phyloP scores from a whole-genome alignment of 2,888 invertebrate species.

The Drosophila meridiana region DNA sequence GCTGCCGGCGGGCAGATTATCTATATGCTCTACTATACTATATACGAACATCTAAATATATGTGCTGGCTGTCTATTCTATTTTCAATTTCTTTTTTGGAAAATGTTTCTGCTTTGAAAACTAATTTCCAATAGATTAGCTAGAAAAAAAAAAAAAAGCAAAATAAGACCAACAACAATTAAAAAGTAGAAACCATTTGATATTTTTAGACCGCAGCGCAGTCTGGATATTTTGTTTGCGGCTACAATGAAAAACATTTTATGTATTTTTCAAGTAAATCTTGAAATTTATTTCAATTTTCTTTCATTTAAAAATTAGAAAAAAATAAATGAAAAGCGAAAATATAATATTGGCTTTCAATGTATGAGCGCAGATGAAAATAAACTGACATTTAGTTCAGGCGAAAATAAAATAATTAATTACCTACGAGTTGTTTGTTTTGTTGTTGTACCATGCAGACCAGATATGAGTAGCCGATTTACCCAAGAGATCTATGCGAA shows the following conservation, averaged over 20 bases:
- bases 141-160: constrained; percentile 40
- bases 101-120: constrained; percentile 58
- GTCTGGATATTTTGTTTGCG: constrained; percentile 50
- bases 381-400: constrained; percentile 61
- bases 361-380: constrained; percentile 58
- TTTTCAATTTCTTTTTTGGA: constrained; percentile 75
- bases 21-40: constrained; percentile 21
- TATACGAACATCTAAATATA: constrained; percentile 15
- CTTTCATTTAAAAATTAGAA: constrained; percentile 48
- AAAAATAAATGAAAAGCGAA: constrained; percentile 39
- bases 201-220: constrained; percentile 63
- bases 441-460: constrained; percentile 29
- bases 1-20: constrained; percentile 59
- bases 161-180: constrained; percentile 6
- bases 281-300: constrained; percentile 71
- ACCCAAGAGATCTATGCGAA: constrained; percentile 23
- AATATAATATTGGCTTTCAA: constrained; percentile 53
- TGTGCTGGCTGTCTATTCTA: constrained; percentile 53
- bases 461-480: constrained; percentile 44
- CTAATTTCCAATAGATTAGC: constrained; percentile 80
- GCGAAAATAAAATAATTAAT: constrained; percentile 71
- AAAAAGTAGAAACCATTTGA: constrained; percentile 37
- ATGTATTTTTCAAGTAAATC: constrained; percentile 68
- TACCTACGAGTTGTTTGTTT: constrained; percentile 66
- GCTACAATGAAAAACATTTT: constrained; percentile 67